Percentiles rank a stretch among this genome's conserved stretches.
Evolutionary conservation across 1,140 invertebrate species (phyloP).

Genomic region (Zophobas morio): DNA sequence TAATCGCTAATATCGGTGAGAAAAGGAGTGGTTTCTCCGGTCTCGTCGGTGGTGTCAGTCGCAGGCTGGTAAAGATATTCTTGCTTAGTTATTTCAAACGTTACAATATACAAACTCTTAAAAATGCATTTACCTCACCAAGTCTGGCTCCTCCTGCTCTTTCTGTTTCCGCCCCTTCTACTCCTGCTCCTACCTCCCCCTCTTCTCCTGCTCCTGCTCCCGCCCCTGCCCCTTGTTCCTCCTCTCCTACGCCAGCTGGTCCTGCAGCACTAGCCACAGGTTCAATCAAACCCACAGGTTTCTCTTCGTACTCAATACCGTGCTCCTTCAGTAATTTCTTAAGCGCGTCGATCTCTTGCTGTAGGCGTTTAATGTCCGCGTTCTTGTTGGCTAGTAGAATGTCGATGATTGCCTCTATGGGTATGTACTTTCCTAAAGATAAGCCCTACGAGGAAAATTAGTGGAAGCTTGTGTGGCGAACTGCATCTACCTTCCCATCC

Average conservation of each 20-base stretch:
- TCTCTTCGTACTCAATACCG: conserved; percentile 22
- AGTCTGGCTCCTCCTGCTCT: background rate
- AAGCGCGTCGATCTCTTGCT: conserved; percentile 66
- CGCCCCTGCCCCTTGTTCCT: background rate
- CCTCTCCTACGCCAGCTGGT: background rate
- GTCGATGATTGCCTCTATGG: conserved; percentile 69
- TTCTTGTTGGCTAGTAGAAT: conserved; percentile 69
- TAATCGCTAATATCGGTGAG: background rate
- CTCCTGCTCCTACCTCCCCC: background rate
- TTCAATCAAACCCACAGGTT: conserved; percentile 4
- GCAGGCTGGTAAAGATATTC: background rate
- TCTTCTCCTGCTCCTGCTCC: background rate
- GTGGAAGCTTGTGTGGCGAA: background rate
- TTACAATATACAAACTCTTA: background rate
- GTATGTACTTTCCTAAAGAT: conserved; percentile 61
- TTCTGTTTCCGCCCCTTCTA: conserved; percentile 5
- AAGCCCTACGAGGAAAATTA: conserved; percentile 49
- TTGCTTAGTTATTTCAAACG: no score
- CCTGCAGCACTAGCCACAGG: background rate
- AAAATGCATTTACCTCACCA: background rate
- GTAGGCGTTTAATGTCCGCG: conserved; percentile 67
- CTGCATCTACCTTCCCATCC: conserved; percentile 22
- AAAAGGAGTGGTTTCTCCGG: background rate
- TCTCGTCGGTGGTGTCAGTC: background rate
- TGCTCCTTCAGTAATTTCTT: conserved; percentile 43